Evolutionary conservation across 2,888 invertebrate species (phyloP).

Genomic region (Hemithea aestivaria): DNA sequence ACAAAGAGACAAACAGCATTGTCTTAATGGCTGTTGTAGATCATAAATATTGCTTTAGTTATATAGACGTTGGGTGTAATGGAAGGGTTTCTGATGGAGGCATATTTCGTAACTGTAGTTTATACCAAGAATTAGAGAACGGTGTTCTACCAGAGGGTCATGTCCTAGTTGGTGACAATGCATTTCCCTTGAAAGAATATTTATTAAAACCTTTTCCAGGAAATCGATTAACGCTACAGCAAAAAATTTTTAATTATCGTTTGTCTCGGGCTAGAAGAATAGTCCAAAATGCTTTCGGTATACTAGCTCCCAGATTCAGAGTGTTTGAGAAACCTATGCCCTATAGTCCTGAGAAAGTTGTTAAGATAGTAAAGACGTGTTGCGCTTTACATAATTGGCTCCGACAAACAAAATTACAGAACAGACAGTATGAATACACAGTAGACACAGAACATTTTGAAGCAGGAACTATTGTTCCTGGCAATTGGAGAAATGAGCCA

Average conservation of each 20-base stretch:
- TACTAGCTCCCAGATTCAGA: slow-evolving; percentile 23
- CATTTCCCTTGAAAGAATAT: slow-evolving; percentile 23
- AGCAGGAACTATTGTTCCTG: slow-evolving; percentile 18
- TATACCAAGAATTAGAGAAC: slow-evolving; percentile 20
- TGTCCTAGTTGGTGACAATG: slow-evolving; percentile 19
- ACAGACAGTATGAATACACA: slow-evolving; percentile 14
- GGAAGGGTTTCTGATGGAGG: slow-evolving; percentile 31
- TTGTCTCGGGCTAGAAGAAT: too few species aligned
- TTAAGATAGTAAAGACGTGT: slow-evolving; percentile 20
- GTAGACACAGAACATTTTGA: slow-evolving; percentile 15
- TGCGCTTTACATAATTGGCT: slow-evolving; percentile 21
- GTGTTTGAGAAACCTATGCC: slow-evolving; percentile 11
- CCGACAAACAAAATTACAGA: slow-evolving; percentile 17
- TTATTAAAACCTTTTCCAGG: slow-evolving; percentile 22
- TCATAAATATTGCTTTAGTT: slow-evolving; percentile 28
- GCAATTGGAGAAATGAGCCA: slow-evolving; percentile 21
- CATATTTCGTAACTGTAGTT: slow-evolving; percentile 26
- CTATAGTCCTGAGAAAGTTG: slow-evolving; percentile 19
- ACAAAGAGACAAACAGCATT: slow-evolving; percentile 19
- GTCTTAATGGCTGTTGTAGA: slow-evolving; percentile 26
- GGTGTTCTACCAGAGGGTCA: slow-evolving; percentile 19
- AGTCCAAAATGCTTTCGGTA: slow-evolving; percentile 23
- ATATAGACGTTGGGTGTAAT: slow-evolving; percentile 29
- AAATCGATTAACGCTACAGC: neutral
- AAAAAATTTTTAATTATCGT: too few species aligned